Evolutionary conservation across 2,113 vertebrate species (phyloP), one percentile per base, ranked within the genome.

Genomic region (Pao palembangensis): DNA sequence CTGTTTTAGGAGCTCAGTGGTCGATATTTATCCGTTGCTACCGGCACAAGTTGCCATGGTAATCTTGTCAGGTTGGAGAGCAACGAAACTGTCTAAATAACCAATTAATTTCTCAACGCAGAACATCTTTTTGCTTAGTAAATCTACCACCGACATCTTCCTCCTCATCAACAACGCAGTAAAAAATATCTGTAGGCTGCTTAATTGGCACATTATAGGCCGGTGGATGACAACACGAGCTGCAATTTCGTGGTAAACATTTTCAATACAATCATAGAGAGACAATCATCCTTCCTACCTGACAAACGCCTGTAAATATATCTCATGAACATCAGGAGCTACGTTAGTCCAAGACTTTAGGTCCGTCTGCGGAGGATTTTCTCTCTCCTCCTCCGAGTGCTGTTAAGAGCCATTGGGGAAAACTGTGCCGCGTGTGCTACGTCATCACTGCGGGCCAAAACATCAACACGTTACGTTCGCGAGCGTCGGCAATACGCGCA

Each of bases 361-460:
- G 5, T 48, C 21, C 15, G 69, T 70, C 19, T 75, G 23, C 49
- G 28, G 53, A 42, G 44, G 56, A 48, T 54, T 71, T 50, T 51
- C 59, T 81, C 43, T 63, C 59, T 78, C 60, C 53, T 65, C 20
- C 48, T 50, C 23, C 61, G 54, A n/a, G 19, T 25, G 21, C 70
- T 34, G 64, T 54, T 55, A 17, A 74, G 58, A 86, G 70, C 81
- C 82, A 89, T 88, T 58, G 64, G 23, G 1, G 46, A 28, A 41
- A 54, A 16, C 13, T 20, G 51, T 18, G 38, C 43, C 58, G 67
- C 87, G 89, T 20, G 51, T 17, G 38, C 43, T 60, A 70, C 87
- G 89, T 90, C 89, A 90, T 89, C 80, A 80, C 47, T 51, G 49
- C 38, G 79, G 6, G 80, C 60, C 79, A 68, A 72, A 76, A 78